Conservation (phyloP, 1,140 invertebrate species). For the Ceratoteleas bidentatus region DNA sequence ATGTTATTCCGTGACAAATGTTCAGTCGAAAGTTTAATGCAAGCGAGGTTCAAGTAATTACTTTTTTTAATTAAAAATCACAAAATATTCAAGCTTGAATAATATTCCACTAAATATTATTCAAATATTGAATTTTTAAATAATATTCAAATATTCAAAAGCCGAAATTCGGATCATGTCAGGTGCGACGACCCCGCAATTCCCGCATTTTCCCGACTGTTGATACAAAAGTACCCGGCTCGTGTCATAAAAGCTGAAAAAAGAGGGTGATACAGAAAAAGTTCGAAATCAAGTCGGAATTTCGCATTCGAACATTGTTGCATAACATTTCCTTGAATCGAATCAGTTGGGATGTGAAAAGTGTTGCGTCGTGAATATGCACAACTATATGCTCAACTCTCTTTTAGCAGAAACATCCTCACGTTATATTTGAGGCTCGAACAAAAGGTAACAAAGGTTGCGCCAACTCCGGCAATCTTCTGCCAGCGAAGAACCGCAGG, state of each 20-base stretch:
- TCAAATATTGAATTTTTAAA: too few relatives aligned
- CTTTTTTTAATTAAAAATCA: conserved; percentile 51
- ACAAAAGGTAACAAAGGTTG: conserved; percentile 93
- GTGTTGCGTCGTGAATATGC: conserved; percentile 22
- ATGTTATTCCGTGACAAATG: conserved; percentile 55
- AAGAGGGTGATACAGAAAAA: too few relatives aligned
- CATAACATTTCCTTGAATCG: too few relatives aligned
- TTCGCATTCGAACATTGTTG: too few relatives aligned
- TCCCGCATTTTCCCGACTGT: too few relatives aligned
- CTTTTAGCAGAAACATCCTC: conserved; percentile 96
- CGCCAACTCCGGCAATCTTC: conserved; percentile 89
- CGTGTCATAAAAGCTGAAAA: too few relatives aligned
- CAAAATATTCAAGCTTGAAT: conserved; percentile 38
- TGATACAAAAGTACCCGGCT: too few relatives aligned
- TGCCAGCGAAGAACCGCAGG: conserved; percentile 85
- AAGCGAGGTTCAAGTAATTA: conserved; percentile 38
- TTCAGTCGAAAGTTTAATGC: conserved; percentile 39
- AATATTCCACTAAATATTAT: too few relatives aligned
- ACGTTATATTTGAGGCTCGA: conserved; percentile 96
- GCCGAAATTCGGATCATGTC: too few relatives aligned
- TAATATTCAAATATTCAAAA: too few relatives aligned
- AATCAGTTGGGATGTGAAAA: not conserved
- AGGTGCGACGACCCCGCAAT: too few relatives aligned
- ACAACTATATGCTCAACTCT: conserved; percentile 82
- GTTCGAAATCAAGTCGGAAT: too few relatives aligned